Evolutionary conservation across 2,113 vertebrate genomes (phyloP).

Genomic region (Ailuropoda melanoleuca): DNA sequence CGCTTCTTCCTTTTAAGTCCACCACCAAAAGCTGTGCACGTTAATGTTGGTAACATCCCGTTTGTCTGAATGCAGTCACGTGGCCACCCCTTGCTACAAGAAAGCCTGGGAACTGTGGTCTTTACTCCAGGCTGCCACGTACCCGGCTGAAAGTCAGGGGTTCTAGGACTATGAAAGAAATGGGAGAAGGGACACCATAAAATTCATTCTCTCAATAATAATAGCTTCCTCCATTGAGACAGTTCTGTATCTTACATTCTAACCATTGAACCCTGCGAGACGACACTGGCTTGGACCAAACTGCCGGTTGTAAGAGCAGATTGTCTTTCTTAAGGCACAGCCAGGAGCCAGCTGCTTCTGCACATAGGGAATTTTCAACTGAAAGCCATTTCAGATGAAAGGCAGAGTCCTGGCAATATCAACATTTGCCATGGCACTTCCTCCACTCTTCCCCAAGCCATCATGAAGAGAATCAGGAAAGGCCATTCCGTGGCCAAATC

Average conservation of each 20-base stretch:
- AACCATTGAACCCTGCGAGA: neutral
- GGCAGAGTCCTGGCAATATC: neutral
- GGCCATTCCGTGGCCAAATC: neutral
- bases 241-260: neutral
- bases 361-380: neutral
- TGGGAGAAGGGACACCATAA: neutral
- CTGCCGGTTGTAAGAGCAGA: neutral
- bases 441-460: neutral
- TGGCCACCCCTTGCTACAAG: neutral
- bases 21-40: neutral
- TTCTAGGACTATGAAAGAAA: neutral
- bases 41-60: neutral
- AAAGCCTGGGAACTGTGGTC: neutral
- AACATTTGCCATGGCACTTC: neutral
- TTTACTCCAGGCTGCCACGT: neutral
- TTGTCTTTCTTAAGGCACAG: neutral
- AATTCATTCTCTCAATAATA: neutral
- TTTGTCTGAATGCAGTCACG: neutral
- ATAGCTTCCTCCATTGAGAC: neutral
- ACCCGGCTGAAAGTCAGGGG: neutral
- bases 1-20: neutral
- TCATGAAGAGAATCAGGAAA: neutral
- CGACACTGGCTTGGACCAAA: neutral
- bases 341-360: neutral
- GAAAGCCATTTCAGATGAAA: neutral